Percentiles rank a stretch among this genome's conserved stretches.
Conservation (phyloP, 2,888 invertebrate genomes). For the Perdita meconis region DNA sequence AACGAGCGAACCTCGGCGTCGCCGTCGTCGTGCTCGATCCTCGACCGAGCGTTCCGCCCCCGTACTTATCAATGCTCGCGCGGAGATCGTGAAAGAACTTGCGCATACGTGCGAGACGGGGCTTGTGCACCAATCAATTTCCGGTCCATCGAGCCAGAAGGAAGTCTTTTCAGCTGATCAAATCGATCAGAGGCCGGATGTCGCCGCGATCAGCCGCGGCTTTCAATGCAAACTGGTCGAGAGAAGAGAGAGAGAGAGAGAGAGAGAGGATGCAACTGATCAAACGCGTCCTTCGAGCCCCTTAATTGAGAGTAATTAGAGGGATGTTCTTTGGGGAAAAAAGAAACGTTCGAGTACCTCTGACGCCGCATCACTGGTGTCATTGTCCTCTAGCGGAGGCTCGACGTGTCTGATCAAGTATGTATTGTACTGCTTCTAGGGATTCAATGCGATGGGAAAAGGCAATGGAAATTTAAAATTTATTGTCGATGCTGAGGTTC, state of each 20-base stretch:
- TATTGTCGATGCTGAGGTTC: too few species aligned
- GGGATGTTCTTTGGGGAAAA: conserved; percentile 6
- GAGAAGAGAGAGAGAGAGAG: neutral
- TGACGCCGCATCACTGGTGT: neutral
- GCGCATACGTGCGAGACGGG: conserved; percentile 25
- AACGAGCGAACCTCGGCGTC: conserved; percentile 26
- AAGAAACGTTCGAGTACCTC: neutral
- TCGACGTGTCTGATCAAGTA: too few species aligned
- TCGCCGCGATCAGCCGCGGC: neutral
- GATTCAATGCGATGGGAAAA: too few species aligned
- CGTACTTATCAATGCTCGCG: conserved; percentile 33
- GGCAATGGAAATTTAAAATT: too few species aligned
- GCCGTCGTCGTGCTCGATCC: conserved; percentile 28
- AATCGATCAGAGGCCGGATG: conserved; percentile 14
- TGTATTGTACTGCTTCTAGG: too few species aligned
- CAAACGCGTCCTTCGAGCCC: conserved; percentile 8
- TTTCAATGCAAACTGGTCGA: neutral
- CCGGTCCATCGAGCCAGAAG: conserved; percentile 35
- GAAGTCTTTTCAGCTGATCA: conserved; percentile 15
- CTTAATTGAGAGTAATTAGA: conserved; percentile 20
- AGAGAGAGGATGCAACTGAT: neutral
- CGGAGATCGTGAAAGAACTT: conserved; percentile 25
- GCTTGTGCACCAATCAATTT: conserved; percentile 10
- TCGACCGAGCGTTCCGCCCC: conserved; percentile 17
- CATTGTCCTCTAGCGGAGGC: neutral